Evolutionary conservation across 2,113 vertebrate genomes (phyloP).

Genomic region (cattle (Bos taurus)): DNA sequence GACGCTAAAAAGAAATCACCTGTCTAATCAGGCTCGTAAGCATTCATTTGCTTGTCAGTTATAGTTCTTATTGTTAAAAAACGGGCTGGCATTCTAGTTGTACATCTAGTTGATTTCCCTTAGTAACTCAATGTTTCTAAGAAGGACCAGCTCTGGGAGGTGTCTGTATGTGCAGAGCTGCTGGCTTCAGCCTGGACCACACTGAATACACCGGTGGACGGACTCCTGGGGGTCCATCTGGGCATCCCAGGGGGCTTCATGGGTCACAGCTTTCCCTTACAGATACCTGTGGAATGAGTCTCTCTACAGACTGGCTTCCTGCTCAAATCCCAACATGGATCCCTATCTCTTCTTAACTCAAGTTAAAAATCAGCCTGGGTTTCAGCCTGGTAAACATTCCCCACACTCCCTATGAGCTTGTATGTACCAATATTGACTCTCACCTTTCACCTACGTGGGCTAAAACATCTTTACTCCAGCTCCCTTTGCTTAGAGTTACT

Average conservation of each 20-base stretch:
- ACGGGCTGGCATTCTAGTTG: background rate
- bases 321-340: background rate
- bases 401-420: fast-evolving
- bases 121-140: background rate
- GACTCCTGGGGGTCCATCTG: background rate
- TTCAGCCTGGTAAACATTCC: background rate
- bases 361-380: background rate
- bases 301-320: background rate
- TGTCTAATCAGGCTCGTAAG: background rate
- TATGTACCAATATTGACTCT: background rate
- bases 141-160: background rate
- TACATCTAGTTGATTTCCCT: background rate
- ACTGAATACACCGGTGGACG: fast-evolving
- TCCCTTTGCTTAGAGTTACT: background rate
- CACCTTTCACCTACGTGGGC: background rate
- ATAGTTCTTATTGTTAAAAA: background rate
- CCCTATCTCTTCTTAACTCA: background rate
- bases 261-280: background rate
- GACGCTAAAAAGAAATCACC: background rate
- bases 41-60: background rate
- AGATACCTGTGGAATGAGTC: background rate
- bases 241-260: background rate
- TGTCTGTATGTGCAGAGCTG: background rate
- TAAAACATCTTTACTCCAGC: background rate
- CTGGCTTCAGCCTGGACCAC: background rate